A percentile compares a stretch with the other conserved stretches of the same genome.
Conservation (phyloP, 2,888 invertebrate genomes). For the Plusia festucae region DNA sequence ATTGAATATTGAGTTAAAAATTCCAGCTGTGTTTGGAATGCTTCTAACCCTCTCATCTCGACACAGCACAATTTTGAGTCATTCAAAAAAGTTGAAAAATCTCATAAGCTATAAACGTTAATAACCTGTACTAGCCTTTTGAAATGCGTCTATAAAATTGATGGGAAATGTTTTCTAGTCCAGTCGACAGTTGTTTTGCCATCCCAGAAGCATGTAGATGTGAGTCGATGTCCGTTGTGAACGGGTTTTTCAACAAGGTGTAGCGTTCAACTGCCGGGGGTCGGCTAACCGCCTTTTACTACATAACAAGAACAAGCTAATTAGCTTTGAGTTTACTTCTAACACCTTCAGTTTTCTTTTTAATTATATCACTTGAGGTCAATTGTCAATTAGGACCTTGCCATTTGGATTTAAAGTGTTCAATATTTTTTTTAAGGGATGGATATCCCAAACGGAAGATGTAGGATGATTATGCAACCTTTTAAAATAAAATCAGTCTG, state of each 20-base stretch:
- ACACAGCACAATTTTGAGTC: background rate
- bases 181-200: background rate
- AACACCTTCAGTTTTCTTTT: background rate
- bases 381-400: background rate
- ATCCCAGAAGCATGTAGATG: background rate
- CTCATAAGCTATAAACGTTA: background rate
- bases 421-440: too few species aligned
- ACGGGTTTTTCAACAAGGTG: conserved; percentile 5
- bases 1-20: too few species aligned
- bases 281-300: background rate
- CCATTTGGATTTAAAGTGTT: too few species aligned
- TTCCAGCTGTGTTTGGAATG: too few species aligned
- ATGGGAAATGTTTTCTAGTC: background rate
- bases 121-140: background rate
- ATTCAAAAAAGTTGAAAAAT: background rate
- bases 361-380: background rate
- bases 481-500: too few species aligned
- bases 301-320: conserved; percentile 3
- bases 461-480: too few species aligned
- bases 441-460: too few species aligned
- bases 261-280: background rate
- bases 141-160: background rate
- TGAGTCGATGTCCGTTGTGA: background rate
- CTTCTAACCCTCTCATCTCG: too few species aligned
- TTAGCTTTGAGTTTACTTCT: background rate